Conservation (phyloP, 2,797 vertebrate species). For the Arnoldichthys spilopterus region DNA sequence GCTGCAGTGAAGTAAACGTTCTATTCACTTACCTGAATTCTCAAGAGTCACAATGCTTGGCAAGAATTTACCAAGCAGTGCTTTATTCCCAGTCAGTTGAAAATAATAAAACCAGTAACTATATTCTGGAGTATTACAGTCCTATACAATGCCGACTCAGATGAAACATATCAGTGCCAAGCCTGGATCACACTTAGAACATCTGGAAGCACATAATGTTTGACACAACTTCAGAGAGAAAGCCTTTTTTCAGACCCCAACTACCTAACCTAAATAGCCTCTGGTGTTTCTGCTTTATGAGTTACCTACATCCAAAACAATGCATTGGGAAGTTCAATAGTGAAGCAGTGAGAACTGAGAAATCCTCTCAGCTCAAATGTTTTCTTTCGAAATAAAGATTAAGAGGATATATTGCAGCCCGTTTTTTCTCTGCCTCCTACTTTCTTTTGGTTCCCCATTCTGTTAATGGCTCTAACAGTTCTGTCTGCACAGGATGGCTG, state of each 20-base stretch:
- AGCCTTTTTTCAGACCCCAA: neutral
- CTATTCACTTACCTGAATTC: slow-evolving; percentile 3
- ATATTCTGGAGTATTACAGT: neutral
- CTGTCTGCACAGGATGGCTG: slow-evolving; percentile 51
- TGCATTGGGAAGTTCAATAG: neutral
- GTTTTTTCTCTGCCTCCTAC: slow-evolving; percentile 20
- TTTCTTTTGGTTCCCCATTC: slow-evolving; percentile 33
- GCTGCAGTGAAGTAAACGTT: slow-evolving; percentile 4
- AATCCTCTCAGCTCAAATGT: slow-evolving; percentile 28
- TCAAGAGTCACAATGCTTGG: neutral
- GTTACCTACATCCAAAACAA: slow-evolving; percentile 9
- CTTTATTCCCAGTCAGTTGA: slow-evolving; percentile 1
- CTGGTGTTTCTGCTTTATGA: slow-evolving; percentile 20
- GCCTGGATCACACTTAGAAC: slow-evolving; percentile 43
- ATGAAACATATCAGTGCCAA: slow-evolving; percentile 26
- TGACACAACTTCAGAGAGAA: slow-evolving; percentile 37
- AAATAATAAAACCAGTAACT: slow-evolving; percentile 38
- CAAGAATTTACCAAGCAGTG: neutral
- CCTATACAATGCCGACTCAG: neutral
- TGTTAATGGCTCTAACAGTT: slow-evolving; percentile 51
- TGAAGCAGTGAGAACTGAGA: slow-evolving; percentile 6
- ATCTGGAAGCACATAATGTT: slow-evolving; percentile 36
- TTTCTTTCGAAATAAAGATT: slow-evolving; percentile 41
- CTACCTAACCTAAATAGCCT: slow-evolving; percentile 7
- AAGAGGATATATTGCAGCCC: slow-evolving; percentile 24